phyloP scores from a whole-genome alignment of 2,888 invertebrate species.

The Pseudococcus longispinus region DNA sequence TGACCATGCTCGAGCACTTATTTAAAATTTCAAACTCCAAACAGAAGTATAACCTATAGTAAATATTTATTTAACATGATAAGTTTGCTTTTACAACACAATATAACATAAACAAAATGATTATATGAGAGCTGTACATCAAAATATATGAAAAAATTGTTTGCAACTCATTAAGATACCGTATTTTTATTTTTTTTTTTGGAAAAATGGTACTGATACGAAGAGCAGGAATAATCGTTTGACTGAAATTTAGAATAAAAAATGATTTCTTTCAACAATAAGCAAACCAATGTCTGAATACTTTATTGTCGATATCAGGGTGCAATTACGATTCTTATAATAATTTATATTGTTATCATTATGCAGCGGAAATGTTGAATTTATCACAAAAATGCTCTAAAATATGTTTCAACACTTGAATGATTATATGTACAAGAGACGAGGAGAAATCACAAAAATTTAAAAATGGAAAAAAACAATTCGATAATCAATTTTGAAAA shows the following conservation, averaged over 20 bases:
- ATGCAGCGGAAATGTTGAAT: background rate
- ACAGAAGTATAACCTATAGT: background rate
- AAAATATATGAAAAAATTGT: background rate
- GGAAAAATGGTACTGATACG: background rate
- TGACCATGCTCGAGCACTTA: background rate
- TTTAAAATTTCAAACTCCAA: background rate
- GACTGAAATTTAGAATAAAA: background rate
- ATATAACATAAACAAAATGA: conserved; percentile 16
- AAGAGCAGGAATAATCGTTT: background rate
- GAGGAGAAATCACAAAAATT: background rate
- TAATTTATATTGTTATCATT: background rate
- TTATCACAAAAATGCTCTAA: conserved; percentile 19
- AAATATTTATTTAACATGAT: conserved; percentile 40
- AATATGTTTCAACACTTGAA: background rate
- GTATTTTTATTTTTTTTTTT: background rate
- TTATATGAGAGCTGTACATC: conserved; percentile 31
- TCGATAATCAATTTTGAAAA: background rate
- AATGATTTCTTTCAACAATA: background rate
- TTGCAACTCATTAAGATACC: background rate
- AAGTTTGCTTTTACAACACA: conserved; percentile 9
- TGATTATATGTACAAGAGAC: background rate
- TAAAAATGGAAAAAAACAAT: background rate
- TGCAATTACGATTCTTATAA: background rate
- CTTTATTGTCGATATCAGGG: background rate
- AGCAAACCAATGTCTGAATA: background rate